Base-by-base conservation (phyloP, 30 jellyfish, hydroid and myxozoan genomes). In the Haliclystus octoradiatus region DNA sequence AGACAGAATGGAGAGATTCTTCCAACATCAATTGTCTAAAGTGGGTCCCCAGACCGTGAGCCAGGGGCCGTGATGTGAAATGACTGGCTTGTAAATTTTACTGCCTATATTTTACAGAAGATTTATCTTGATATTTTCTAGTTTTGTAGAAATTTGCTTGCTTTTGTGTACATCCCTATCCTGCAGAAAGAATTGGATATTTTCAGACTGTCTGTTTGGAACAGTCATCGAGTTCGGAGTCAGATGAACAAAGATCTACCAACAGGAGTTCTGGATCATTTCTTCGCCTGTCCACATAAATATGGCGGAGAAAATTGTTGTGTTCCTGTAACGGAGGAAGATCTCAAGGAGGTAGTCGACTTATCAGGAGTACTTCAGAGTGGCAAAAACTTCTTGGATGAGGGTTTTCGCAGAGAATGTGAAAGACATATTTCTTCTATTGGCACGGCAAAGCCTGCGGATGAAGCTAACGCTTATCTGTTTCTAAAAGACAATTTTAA, bases 101-200 rank as follows among this genome's bases (percentile, higher is more conserved):
- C n/a, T n/a, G n/a, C n/a, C n/a, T n/a, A n/a, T n/a, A n/a, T n/a
- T n/a, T n/a, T n/a, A n/a, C n/a, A n/a, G n/a, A n/a, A n/a, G n/a
- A n/a, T n/a, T n/a, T n/a, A n/a, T n/a, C n/a, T n/a, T n/a, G n/a
- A n/a, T n/a, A n/a, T n/a, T n/a, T n/a, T n/a, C n/a, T n/a, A n/a
- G n/a, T n/a, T 34, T 33, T 66, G 46, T 68, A 67, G 70, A 68
- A 49, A 67, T 66, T 19, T 67, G 70, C 78, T 35, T 9, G 78
- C 72, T 5, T 68, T 0, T 49, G 34, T 35, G 28, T 68, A 19
- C 72, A 63, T 63, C 30, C 73, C 73, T 23, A 60, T 63, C 46
- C 15, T 63, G 15, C 73, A 63, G 30, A 27, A 60, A 13, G 73
- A 68, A 49, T 68, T 67, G 35, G 68, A 68, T 68, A 68, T 34